Evolutionary conservation across 2,113 vertebrate genomes (phyloP).

Genomic region (Rhodinocichla rosea): DNA sequence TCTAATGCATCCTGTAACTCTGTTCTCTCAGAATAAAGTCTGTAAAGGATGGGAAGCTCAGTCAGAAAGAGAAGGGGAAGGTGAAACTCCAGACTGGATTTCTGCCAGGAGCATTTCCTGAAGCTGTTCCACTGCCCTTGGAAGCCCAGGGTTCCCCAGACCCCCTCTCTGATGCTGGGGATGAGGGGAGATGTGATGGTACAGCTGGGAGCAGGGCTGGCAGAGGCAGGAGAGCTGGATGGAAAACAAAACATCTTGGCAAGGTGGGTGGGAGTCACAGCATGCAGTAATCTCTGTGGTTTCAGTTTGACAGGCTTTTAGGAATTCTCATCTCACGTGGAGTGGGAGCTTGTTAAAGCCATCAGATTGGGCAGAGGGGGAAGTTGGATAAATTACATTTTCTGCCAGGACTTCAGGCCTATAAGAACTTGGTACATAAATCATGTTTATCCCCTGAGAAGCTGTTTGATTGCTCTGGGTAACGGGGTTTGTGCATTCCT

Average conservation of each 20-base stretch:
- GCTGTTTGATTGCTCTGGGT: background rate
- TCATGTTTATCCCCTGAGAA: background rate
- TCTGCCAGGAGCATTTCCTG: background rate
- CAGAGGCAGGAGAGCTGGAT: background rate
- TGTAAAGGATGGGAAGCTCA: background rate
- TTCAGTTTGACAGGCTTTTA: background rate
- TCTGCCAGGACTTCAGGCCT: background rate
- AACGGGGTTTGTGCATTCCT: background rate
- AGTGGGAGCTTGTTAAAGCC: background rate
- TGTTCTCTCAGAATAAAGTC: background rate
- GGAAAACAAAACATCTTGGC: background rate
- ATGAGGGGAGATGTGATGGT: background rate
- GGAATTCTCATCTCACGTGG: background rate
- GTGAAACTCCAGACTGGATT: background rate
- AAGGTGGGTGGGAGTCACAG: background rate
- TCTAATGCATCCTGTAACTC: background rate
- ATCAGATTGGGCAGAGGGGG: background rate
- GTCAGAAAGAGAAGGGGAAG: background rate
- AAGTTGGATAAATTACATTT: background rate
- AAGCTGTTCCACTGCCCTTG: background rate
- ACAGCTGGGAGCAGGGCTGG: background rate
- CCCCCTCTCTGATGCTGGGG: accelerated
- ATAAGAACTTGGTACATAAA: background rate
- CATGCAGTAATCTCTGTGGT: background rate
- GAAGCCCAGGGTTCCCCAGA: background rate